Percentiles rank a stretch among this genome's conserved stretches.
phyloP scores from a whole-genome alignment of 2,113 vertebrate species.

The Merops nubicus region DNA sequence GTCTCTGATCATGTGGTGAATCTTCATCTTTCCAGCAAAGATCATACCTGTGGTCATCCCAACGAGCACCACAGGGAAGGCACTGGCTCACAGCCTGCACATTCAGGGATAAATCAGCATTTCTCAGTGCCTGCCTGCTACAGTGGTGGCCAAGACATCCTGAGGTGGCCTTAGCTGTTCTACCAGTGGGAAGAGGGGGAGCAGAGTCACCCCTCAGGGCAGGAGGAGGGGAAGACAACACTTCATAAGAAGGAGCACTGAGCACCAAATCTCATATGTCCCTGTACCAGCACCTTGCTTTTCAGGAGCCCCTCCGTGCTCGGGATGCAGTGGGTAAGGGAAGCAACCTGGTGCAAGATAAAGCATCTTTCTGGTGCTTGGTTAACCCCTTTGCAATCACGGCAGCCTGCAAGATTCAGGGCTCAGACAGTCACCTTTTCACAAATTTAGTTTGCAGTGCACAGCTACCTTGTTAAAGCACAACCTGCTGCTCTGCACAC shows the following conservation, averaged over 20 bases:
- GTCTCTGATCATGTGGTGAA: not conserved
- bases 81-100: not conserved
- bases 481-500: not conserved
- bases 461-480: not conserved
- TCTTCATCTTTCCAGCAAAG: not conserved
- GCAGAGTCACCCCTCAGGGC: not conserved
- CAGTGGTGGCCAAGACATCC: not conserved
- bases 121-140: not conserved
- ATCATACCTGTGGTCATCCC: not conserved
- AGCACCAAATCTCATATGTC: fast-evolving
- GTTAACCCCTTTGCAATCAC: not conserved
- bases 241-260: not conserved
- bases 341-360: not conserved
- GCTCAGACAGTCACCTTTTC: not conserved
- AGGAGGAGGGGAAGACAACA: too few relatives aligned
- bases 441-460: not conserved
- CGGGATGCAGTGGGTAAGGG: not conserved
- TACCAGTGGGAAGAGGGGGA: not conserved
- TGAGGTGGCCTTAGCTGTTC: fast-evolving
- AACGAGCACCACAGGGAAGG: not conserved
- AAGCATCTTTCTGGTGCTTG: not conserved
- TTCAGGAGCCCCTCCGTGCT: too few relatives aligned
- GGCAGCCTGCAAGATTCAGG: not conserved
- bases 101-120: not conserved
- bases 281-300: not conserved